Percentiles rank a stretch among this genome's conserved stretches.
Evolutionary conservation across 2,888 invertebrate genomes (phyloP).

Genomic region (Drosophila atripex): DNA sequence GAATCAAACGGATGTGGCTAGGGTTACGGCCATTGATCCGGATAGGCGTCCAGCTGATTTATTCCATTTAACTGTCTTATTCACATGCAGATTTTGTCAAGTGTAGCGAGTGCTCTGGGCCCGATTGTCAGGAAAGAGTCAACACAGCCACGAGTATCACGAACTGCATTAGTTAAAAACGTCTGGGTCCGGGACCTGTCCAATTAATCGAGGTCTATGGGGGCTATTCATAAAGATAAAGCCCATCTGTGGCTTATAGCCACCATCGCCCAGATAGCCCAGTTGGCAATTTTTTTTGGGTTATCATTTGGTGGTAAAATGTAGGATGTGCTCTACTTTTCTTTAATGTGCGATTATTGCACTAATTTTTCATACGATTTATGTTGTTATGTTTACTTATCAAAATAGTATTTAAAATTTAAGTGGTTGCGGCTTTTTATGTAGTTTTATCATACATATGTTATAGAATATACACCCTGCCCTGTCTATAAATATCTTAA

Average conservation of each 20-base stretch:
- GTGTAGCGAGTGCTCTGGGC: slow-evolving; percentile 13
- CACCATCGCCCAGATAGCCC: not conserved
- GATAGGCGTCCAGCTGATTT: not conserved
- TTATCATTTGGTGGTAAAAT: slow-evolving; percentile 8
- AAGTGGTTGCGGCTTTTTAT: not conserved
- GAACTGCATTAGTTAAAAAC: slow-evolving; percentile 31
- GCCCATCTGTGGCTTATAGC: slow-evolving; percentile 5
- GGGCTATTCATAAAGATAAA: slow-evolving; percentile 17
- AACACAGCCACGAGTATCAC: slow-evolving; percentile 44
- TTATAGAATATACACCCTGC: not conserved
- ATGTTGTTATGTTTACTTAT: not conserved
- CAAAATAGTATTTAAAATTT: not conserved
- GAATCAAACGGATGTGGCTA: not conserved
- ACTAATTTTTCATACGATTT: not conserved
- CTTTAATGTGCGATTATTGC: not conserved
- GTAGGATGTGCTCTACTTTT: not conserved
- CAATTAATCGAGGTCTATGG: slow-evolving; percentile 12
- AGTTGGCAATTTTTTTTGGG: slow-evolving; percentile 1
- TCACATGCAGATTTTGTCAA: slow-evolving; percentile 4
- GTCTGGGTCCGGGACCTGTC: slow-evolving; percentile 29
- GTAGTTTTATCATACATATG: too few relatives aligned
- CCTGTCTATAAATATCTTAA: not conserved
- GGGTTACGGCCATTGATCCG: not conserved
- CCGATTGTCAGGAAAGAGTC: slow-evolving; percentile 2
- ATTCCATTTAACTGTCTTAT: not conserved